Conservation (phyloP, 2,797 vertebrate species). For the Rallus crepitans region DNA sequence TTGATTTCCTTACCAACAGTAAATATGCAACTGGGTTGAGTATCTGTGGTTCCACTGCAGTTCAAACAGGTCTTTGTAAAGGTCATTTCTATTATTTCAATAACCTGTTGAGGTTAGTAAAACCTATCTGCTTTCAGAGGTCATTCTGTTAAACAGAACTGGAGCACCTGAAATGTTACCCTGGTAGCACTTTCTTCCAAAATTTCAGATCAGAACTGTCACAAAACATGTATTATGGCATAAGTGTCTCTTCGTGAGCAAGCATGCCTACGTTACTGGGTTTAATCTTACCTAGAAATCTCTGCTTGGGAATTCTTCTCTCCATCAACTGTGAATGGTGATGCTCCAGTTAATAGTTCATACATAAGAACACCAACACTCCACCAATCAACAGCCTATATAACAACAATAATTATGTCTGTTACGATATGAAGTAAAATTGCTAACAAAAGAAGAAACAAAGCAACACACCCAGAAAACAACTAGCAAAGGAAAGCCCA, state of each 20-base stretch:
- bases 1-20: not conserved
- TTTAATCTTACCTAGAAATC: conserved; percentile 90
- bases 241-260: conserved; percentile 1
- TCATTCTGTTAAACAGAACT: not conserved
- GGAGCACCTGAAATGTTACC: not conserved
- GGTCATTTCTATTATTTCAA: not conserved
- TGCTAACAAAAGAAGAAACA: not conserved
- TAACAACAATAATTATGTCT: conserved; percentile 29
- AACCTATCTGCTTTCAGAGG: not conserved
- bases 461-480: not conserved
- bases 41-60: not conserved
- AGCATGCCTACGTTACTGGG: not conserved
- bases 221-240: not conserved
- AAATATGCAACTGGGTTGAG: not conserved
- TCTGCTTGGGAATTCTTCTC: conserved; percentile 97
- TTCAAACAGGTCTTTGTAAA: not conserved
- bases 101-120: not conserved
- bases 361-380: conserved; percentile 98
- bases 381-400: conserved; percentile 99
- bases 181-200: not conserved
- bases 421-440: not conserved
- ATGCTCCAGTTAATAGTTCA: conserved; percentile 95
- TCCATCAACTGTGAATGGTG: conserved; percentile 97
- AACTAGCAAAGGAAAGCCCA: not conserved
- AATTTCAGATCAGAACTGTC: not conserved